These are phyloP conservation scores for Crenichthys baileyi DNA, from an alignment of 2,797 vertebrate species.

Conservation along the genomic window DNA sequence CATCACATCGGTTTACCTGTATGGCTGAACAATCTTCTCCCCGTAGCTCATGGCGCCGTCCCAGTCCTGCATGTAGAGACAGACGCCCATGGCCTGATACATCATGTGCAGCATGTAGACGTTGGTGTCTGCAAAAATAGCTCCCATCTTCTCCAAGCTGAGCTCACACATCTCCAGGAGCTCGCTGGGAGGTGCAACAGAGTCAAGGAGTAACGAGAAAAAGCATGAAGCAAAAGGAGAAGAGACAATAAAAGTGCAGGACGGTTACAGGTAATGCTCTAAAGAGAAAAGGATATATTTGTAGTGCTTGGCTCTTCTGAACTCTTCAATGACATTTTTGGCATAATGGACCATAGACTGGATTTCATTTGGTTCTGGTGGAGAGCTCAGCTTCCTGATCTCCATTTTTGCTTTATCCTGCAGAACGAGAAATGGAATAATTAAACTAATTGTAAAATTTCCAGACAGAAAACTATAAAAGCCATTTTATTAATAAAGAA, in stretches of 20 bases:
- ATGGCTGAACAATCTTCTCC: slow-evolving; percentile 93
- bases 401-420: slow-evolving; percentile 95
- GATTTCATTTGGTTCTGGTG: slow-evolving; percentile 83
- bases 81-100: slow-evolving; percentile 99
- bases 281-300: slow-evolving; percentile 95
- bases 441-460: background rate
- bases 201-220: slow-evolving; percentile 83
- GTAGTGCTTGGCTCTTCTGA: slow-evolving; percentile 96
- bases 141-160: slow-evolving; percentile 95
- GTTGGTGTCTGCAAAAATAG: slow-evolving; percentile 92
- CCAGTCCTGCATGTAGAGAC: slow-evolving; percentile 98
- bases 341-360: slow-evolving; percentile 90
- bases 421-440: background rate
- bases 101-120: slow-evolving; percentile 99
- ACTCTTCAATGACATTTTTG: slow-evolving; percentile 95
- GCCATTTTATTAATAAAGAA: background rate
- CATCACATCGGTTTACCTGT: slow-evolving; percentile 83
- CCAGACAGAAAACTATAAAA: background rate
- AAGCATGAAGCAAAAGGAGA: background rate
- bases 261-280: background rate
- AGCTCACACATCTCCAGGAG: slow-evolving; percentile 96
- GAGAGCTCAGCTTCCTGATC: slow-evolving; percentile 80
- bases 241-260: background rate
- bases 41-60: slow-evolving; percentile 93
- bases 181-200: slow-evolving; percentile 87